Conservation (phyloP, 1,140 invertebrate species). For the Hirudo medicinalis region DNA sequence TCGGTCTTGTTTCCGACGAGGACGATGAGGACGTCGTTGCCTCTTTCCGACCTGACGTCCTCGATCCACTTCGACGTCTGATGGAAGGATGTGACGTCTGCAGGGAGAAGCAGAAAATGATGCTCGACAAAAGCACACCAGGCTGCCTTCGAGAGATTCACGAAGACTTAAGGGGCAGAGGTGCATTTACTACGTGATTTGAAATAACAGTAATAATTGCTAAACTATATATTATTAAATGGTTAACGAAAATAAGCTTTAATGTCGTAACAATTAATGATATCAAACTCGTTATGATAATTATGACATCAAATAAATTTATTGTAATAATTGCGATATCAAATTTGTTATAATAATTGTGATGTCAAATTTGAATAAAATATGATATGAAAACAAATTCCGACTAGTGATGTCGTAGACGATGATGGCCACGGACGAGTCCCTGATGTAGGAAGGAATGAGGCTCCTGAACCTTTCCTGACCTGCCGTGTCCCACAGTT, state of each 20-base stretch:
- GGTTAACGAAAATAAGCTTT: not conserved
- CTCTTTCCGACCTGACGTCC: slow-evolving; percentile 94
- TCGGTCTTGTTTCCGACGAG: slow-evolving; percentile 99
- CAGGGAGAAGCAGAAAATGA: slow-evolving; percentile 41
- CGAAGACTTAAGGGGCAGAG: no score
- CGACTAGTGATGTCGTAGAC: slow-evolving; percentile 98
- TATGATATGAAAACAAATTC: not conserved
- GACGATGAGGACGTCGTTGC: slow-evolving; percentile 99
- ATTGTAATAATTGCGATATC: not conserved
- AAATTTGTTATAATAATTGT: not conserved
- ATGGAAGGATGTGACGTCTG: slow-evolving; percentile 86
- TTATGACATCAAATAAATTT: no score
- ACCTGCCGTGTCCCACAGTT: slow-evolving; percentile 96
- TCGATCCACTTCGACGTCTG: slow-evolving; percentile 99
- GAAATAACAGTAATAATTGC: no score
- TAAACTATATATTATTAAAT: not conserved
- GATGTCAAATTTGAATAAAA: not conserved
- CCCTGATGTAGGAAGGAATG: slow-evolving; percentile 96
- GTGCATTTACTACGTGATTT: no score
- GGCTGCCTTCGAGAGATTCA: no score
- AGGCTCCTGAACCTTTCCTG: slow-evolving; percentile 94
- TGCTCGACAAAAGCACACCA: no score
- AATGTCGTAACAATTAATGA: not conserved
- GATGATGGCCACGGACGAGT: slow-evolving; percentile 97
- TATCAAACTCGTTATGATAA: not conserved